Evolutionary conservation across 2,888 invertebrate genomes (phyloP).

Genomic region (Bhutanitis thaidina): DNA sequence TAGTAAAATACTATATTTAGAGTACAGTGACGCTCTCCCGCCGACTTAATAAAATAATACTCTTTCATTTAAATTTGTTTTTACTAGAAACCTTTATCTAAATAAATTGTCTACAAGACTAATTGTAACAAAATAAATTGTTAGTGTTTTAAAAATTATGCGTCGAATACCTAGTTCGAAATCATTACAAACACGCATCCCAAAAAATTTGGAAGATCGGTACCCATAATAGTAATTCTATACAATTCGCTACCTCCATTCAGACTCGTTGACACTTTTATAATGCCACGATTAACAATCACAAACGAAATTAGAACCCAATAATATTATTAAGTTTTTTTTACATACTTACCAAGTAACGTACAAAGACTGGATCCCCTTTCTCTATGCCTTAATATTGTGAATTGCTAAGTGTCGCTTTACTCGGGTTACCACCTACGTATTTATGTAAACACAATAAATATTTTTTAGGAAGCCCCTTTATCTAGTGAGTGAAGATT

Average conservation of each 20-base stretch:
- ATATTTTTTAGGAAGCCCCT: constrained; percentile 61
- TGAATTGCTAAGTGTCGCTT: constrained; percentile 43
- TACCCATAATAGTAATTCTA: constrained; percentile 50
- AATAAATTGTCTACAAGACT: too few species aligned
- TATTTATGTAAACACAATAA: constrained; percentile 79
- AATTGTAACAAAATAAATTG: too few species aligned
- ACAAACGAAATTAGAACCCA: constrained; percentile 79
- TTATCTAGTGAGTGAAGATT: constrained; percentile 54
- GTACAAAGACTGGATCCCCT: constrained; percentile 43
- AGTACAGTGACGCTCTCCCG: too few species aligned
- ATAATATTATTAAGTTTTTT: constrained; percentile 73
- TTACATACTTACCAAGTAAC: constrained; percentile 26
- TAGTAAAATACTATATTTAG: too few species aligned
- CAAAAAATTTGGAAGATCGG: background rate
- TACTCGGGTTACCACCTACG: constrained; percentile 76
- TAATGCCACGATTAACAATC: constrained; percentile 70
- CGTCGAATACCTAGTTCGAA: too few species aligned
- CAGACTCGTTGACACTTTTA: constrained; percentile 70
- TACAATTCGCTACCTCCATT: constrained; percentile 75
- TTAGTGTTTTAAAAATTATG: too few species aligned
- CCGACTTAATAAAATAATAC: too few species aligned
- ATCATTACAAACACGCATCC: too few species aligned
- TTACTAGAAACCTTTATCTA: too few species aligned
- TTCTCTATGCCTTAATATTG: constrained; percentile 51
- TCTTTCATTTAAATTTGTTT: too few species aligned